These are phyloP conservation scores for Crotalus horridus DNA, from an alignment of 2,113 vertebrate species.

Conservation along the genomic window DNA sequence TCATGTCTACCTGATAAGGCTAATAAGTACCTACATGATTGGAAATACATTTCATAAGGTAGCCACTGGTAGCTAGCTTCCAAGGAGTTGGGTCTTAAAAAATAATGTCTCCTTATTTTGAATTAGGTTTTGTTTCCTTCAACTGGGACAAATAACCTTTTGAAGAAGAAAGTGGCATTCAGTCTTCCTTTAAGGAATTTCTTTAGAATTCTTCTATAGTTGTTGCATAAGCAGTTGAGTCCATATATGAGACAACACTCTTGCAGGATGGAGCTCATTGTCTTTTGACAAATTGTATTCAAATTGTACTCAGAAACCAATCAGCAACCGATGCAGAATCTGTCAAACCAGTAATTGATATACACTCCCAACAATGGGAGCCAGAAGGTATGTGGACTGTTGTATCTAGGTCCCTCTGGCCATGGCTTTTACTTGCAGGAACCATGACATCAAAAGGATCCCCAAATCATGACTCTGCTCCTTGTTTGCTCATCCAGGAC, in stretches of 20 bases:
- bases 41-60: neutral
- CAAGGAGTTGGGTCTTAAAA: neutral
- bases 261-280: neutral
- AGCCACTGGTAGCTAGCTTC: neutral
- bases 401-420: neutral
- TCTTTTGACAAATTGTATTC: neutral
- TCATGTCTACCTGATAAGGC: too few relatives aligned
- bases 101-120: neutral
- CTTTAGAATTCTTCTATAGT: neutral
- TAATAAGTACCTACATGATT: neutral
- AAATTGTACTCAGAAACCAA: neutral
- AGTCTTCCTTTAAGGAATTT: neutral
- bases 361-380: neutral
- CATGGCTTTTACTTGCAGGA: neutral
- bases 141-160: neutral
- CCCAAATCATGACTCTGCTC: neutral
- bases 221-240: neutral
- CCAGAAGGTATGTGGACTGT: neutral
- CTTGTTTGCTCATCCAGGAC: neutral
- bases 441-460: neutral
- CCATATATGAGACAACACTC: neutral
- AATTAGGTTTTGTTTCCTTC: neutral
- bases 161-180: neutral
- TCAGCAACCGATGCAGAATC: neutral
- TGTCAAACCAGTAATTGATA: neutral